Base-by-base conservation (phyloP, 2,113 vertebrate species). In the Hippocampus guttulatus region DNA sequence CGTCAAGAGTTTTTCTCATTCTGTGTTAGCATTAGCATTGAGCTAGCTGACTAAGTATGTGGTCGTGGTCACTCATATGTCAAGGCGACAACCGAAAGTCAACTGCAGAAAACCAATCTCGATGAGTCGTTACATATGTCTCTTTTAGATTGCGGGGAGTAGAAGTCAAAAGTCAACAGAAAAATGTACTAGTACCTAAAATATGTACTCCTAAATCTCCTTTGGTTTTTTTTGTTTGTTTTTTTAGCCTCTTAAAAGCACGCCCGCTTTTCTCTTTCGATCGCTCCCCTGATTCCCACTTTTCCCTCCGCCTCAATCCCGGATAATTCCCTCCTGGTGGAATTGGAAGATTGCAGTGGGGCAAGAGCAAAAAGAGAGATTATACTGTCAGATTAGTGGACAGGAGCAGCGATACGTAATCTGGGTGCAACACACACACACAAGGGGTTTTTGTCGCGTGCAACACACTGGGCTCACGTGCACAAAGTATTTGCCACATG, bases 331-430 rank as follows among this genome's bases (percentile, higher is more conserved):
- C 86, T 87, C 83, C 90, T 82, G 84, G 88, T 82, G 83, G 89
- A 90, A 91, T 91, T 90, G 89, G 81, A 90, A 90, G 89, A 90
- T 91, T 87, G 82, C 83, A 81, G 82, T 77, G 84, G 55, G 87
- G 88, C 86, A 81, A 90, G 79, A 90, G 89, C 75, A 83, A 91
- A 83, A 91, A 90, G 77, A 88, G 88, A 91, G 91, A 92, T 92
- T 92, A 92, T 89, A 89, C 82, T 82, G 83, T 43, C 87, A 90
- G 91, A 92, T 92, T 92, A 92, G 87, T 85, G 78, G 83, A 84
- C 85, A 85, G 81, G 87, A 90, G 87, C 84, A 81, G 87, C 82
- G 83, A 84, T 84, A 81, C 83, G 87, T 90, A 91, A 92, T 91
- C 91, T 91, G 81, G 64, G 67, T 75, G 76, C 69, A 74, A 71